phyloP scores from a whole-genome alignment of 2,113 vertebrate genomes.

The Calidris pygmaea region DNA sequence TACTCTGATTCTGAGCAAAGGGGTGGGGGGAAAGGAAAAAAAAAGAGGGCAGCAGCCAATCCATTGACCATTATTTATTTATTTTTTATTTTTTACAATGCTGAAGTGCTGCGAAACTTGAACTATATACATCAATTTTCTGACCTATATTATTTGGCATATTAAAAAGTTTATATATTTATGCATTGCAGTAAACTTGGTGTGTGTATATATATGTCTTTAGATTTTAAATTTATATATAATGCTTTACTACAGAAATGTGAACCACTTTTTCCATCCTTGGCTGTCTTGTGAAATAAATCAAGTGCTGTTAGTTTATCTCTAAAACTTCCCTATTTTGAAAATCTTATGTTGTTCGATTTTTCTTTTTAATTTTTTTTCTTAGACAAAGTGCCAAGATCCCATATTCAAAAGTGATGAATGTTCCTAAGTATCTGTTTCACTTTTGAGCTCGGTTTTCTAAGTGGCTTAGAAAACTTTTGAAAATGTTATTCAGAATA shows the following conservation, averaged over 20 bases:
- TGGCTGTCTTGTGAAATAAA: constrained; percentile 48
- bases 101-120: constrained; percentile 70
- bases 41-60: constrained; percentile 19
- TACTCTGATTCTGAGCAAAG: not conserved
- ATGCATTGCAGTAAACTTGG: constrained; percentile 37
- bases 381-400: constrained; percentile 49
- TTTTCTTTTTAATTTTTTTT: not conserved
- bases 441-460: constrained; percentile 39
- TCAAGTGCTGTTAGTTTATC: constrained; percentile 53
- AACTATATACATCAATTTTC: constrained; percentile 65
- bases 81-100: constrained; percentile 28
- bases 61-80: constrained; percentile 21
- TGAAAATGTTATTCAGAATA: not conserved
- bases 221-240: constrained; percentile 67
- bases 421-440: constrained; percentile 9
- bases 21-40: too few species aligned
- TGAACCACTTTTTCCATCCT: constrained; percentile 60
- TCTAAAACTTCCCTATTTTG: constrained; percentile 23
- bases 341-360: not conserved
- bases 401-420: constrained; percentile 28
- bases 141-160: constrained; percentile 33
- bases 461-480: not conserved
- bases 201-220: constrained; percentile 45
- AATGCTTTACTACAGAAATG: constrained; percentile 59
- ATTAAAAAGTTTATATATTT: constrained; percentile 53